Percentiles rank a stretch among this genome's conserved stretches.
These are phyloP conservation scores for Seira ritae DNA, from an alignment of 2,888 invertebrate species.

Conservation along the genomic window DNA sequence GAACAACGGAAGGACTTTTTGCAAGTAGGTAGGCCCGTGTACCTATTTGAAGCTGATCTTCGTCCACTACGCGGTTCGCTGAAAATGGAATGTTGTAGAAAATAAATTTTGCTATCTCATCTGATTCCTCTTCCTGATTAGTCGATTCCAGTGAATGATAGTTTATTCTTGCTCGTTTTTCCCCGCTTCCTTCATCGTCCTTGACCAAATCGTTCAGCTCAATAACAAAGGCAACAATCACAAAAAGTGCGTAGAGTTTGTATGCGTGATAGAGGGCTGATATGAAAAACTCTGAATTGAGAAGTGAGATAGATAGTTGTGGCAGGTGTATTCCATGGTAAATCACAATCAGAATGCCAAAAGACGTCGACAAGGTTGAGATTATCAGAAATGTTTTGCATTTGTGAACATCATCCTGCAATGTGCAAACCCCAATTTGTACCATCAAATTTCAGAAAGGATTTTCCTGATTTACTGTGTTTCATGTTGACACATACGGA, in stretches of 20 bases:
- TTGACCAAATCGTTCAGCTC: constrained; percentile 20
- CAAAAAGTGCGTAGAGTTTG: constrained; percentile 35
- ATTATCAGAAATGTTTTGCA: constrained; percentile 26
- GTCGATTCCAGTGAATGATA: constrained; percentile 36
- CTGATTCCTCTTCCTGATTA: neutral
- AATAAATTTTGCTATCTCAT: constrained; percentile 23
- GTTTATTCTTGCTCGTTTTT: neutral
- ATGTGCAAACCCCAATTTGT: neutral
- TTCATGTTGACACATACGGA: constrained; percentile 16
- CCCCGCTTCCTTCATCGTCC: neutral
- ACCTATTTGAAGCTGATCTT: constrained; percentile 36
- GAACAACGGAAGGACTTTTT: too few species aligned
- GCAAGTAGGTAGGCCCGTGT: neutral
- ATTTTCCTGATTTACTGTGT: neutral
- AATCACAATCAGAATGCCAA: constrained; percentile 14
- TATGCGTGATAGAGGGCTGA: constrained; percentile 22
- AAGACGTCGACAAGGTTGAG: constrained; percentile 21
- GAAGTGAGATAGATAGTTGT: constrained; percentile 17
- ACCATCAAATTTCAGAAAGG: neutral
- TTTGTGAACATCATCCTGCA: constrained; percentile 40
- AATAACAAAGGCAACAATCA: constrained; percentile 22
- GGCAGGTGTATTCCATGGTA: constrained; percentile 38
- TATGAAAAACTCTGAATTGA: constrained; percentile 41
- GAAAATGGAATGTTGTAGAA: constrained; percentile 41
- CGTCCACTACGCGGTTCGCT: constrained; percentile 3